These are phyloP conservation scores for Drosophila falleni DNA, from an alignment of 2,888 invertebrate genomes.

Conservation along the genomic window DNA sequence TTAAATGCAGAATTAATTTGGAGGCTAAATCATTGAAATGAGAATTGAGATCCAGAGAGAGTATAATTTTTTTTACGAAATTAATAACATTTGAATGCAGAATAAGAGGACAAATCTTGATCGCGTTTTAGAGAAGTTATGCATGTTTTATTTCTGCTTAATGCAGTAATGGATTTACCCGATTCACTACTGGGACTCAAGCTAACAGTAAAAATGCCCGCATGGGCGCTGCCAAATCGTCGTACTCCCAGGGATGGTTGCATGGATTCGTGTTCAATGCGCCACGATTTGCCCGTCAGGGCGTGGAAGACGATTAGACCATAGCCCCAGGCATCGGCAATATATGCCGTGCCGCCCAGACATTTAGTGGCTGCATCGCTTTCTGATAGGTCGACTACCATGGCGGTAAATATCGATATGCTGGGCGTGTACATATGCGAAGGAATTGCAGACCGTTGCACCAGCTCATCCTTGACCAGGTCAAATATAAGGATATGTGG, in stretches of 20 bases:
- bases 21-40: no score
- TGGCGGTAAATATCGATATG: conserved; percentile 83
- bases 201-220: conserved; percentile 83
- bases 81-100: no score
- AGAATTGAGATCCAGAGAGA: no score
- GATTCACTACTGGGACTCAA: conserved; percentile 69
- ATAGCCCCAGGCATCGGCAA: conserved; percentile 88
- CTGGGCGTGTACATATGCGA: conserved; percentile 74
- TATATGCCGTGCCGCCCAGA: conserved; percentile 87
- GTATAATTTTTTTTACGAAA: no score
- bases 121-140: no score
- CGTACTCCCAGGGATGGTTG: conserved; percentile 85
- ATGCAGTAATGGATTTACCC: conserved; percentile 26
- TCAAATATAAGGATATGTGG: conserved; percentile 92
- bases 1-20: no score
- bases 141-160: not conserved
- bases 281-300: conserved; percentile 86
- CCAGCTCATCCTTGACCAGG: conserved; percentile 87
- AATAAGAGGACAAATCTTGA: no score
- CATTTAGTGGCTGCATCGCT: conserved; percentile 83
- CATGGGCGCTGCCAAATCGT: conserved; percentile 72
- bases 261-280: conserved; percentile 87
- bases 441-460: conserved; percentile 82
- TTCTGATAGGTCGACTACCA: conserved; percentile 87
- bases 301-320: conserved; percentile 88